Base-by-base conservation (phyloP, 2,888 invertebrate species). In the Mactromeris polynyma region DNA sequence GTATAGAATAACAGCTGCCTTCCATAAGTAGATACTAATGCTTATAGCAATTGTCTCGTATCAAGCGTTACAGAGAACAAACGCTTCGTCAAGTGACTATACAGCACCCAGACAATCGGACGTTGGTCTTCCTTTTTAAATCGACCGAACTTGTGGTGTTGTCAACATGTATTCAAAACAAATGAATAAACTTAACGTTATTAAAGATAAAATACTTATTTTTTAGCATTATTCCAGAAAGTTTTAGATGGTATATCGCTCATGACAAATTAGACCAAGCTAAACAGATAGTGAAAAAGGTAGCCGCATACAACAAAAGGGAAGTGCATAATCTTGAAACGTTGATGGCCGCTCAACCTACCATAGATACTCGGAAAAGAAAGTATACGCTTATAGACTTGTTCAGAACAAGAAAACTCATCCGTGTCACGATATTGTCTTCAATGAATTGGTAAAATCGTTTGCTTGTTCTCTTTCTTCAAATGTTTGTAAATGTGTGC, bases 331-430 rank as follows among this genome's bases (percentile, higher is more conserved):
- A 51, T 33, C 11, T 51, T 9, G 46, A 36, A n/a, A n/a, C 33
- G 19, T 26, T 33, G 31, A 38, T 83, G n/a, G 36, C 31, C 11
- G n/a, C 42, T 46, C 42, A n/a, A 14, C 31, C 26, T 26, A 3
- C 64, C 33, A 58, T 11, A 46, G 42, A 51, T 51, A 36, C 0
- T 1, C n/a, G 36, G 11, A 78, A 84, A 42, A 86, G 33, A 14
- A 86, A 89, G 38, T 87, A 89, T 26, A 84, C 86, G 2, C 38
- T 89, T 14, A 51, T 83, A 21, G 81, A 89, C 64, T 42, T 89
- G 31, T 89, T 89, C 38, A 81, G 77, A 46, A 86, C 89, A 2
- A 73, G 40, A 58, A 46, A 83, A n/a, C 77, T 83, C 17, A 31
- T 42, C n/a, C 46, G 51, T 4, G 38, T 83, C 21, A 19, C 83